Evolutionary conservation across 1,140 invertebrate genomes (phyloP), one percentile per base, ranked within the genome.

Genomic region (Bombus difficillimus): DNA sequence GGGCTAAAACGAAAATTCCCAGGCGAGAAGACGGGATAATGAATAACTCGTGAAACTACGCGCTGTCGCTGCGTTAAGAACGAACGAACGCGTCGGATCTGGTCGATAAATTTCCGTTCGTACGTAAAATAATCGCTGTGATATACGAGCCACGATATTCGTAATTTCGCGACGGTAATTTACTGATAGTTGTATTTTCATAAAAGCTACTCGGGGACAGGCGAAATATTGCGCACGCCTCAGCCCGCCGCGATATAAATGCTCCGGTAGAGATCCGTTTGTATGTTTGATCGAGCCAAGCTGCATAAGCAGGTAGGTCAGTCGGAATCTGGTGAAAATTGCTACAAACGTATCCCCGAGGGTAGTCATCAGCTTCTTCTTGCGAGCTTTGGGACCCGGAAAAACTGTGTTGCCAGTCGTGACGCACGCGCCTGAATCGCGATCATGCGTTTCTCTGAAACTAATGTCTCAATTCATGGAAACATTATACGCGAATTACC

Each of bases 141-240:
- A 86, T 86, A 83, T 85, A 88, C 80, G 80, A 78, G 83, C 79
- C 77, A 71, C 77, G 85, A 87, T 84, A 86, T 90, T 89, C 87
- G 83, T 90, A 90, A 90, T 89, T 89, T 85, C 79, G 80, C 83
- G 85, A 74, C 89, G 81, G 73, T 83, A 90, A 90, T 90, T 90
- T 88, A 81, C 66, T 39, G 81, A 90, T 78, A 88, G 88, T 66
- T 41, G 80, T 73, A 72, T 86, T 86, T 76, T 71, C 76, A 37
- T 32, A 80, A 77, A 59, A 69, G 79, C 32, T 68, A 82, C 75
- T 83, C 79, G 89, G 64, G 80, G 77, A 83, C 81, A 88, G 80
- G 83, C 82, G 79, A 88, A 90, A 87, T 85, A 89, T 89, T 90
- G 80, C 86, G 41, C 74, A 69, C 82, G 78, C 57, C 74, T 77